These are phyloP conservation scores for Campoplex capitator DNA, from an alignment of 2,888 invertebrate species.

Conservation along the genomic window DNA sequence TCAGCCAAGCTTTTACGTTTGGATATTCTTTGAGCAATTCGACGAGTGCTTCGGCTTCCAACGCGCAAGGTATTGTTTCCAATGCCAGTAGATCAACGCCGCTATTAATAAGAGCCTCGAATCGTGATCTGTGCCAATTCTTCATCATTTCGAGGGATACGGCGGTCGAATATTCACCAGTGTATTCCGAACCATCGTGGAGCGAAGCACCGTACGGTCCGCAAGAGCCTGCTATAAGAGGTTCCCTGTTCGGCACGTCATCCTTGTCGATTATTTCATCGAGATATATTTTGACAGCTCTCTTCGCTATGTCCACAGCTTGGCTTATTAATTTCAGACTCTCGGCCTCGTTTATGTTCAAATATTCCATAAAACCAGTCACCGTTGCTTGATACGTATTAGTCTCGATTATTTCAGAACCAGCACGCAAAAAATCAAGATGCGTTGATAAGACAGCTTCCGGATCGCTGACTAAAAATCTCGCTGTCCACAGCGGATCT, in stretches of 20 bases:
- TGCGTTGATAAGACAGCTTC: constrained; percentile 92
- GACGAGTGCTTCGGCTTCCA: constrained; percentile 93
- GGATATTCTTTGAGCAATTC: constrained; percentile 92
- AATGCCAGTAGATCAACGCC: constrained; percentile 94
- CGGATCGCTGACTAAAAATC: constrained; percentile 91
- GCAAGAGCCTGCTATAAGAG: constrained; percentile 93
- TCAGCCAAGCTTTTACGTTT: constrained; percentile 92
- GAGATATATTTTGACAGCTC: constrained; percentile 86
- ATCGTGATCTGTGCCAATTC: constrained; percentile 93
- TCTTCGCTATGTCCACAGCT: constrained; percentile 90
- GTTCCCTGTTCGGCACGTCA: constrained; percentile 84
- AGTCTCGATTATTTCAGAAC: constrained; percentile 94
- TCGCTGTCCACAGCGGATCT: constrained; percentile 95
- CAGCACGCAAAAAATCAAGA: constrained; percentile 92
- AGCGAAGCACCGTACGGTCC: constrained; percentile 96
- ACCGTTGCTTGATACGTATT: constrained; percentile 94
- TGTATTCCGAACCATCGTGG: constrained; percentile 96
- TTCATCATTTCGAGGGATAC: constrained; percentile 88
- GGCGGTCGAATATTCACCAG: constrained; percentile 91
- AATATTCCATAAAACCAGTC: constrained; percentile 88
- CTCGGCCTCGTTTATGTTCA: constrained; percentile 88
- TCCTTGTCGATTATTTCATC: constrained; percentile 57
- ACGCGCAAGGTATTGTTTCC: constrained; percentile 94
- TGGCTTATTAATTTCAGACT: constrained; percentile 90
- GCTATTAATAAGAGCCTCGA: constrained; percentile 91